A percentile compares a stretch with the other conserved stretches of the same genome.
Evolutionary conservation across 2,888 invertebrate species (phyloP).

Genomic region (Eubasilissa splendida): DNA sequence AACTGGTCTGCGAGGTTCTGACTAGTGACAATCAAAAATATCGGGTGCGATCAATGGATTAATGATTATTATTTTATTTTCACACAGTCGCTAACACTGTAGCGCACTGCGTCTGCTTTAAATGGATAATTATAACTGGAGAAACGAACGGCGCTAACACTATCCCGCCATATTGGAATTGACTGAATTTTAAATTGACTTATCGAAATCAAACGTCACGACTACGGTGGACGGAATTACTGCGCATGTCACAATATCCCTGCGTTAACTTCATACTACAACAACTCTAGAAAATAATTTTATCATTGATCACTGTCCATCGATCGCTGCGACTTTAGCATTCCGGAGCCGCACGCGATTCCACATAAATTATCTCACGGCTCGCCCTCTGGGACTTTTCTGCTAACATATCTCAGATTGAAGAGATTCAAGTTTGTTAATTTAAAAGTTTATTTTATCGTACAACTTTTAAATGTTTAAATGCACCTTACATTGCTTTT

Average conservation of each 20-base stretch:
- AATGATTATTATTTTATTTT: constrained; percentile 16
- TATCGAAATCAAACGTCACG: constrained; percentile 30
- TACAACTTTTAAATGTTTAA: no score
- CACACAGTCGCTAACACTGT: constrained; percentile 58
- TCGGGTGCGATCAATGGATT: not conserved
- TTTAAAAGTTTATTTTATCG: no score
- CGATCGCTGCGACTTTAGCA: no score
- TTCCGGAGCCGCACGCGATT: no score
- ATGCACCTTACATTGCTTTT: no score
- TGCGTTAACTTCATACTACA: not conserved
- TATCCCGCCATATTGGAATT: constrained; percentile 29
- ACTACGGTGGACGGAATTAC: not conserved
- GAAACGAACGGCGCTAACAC: not conserved
- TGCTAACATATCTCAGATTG: no score
- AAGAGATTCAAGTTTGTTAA: no score
- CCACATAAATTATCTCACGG: no score
- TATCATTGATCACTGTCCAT: no score
- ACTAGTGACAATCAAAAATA: not conserved
- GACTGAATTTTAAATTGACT: not conserved
- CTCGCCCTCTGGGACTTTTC: no score
- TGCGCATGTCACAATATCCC: constrained; percentile 24
- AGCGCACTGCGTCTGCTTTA: constrained; percentile 48
- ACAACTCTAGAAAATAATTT: no score
- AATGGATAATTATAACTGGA: constrained; percentile 22
- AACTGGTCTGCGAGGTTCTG: constrained; percentile 7